Evolutionary conservation across 2,113 vertebrate genomes (phyloP).

Genomic region (Phalacrocorax carbo): DNA sequence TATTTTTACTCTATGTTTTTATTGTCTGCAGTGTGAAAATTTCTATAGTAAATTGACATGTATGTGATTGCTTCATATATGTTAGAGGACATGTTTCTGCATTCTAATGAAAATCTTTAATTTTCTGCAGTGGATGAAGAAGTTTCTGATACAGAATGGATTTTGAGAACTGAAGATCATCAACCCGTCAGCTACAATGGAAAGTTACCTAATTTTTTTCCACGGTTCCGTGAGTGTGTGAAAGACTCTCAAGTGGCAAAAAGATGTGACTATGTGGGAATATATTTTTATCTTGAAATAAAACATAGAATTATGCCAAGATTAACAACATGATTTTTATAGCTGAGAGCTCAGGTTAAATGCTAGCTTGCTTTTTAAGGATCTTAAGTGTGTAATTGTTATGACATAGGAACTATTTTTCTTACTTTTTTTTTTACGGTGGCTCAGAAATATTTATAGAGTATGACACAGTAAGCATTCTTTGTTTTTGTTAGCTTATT

Average conservation of each 20-base stretch:
- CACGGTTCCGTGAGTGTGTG: not conserved
- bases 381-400: not conserved
- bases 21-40: not conserved
- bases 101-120: not conserved
- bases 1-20: not conserved
- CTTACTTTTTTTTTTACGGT: not conserved
- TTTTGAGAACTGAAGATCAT: not conserved
- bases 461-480: not conserved
- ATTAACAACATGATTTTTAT: constrained; percentile 9
- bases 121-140: not conserved
- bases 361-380: not conserved
- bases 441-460: constrained; percentile 30
- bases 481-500: not conserved
- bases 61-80: not conserved
- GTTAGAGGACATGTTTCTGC: not conserved
- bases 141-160: not conserved
- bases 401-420: not conserved
- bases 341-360: not conserved
- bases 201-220: not conserved
- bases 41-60: not conserved
- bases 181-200: not conserved
- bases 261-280: not conserved
- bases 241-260: not conserved
- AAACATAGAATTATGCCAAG: not conserved
- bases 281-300: constrained; percentile 2